phyloP scores from a whole-genome alignment of 1,140 invertebrate species.

The Euura lappo region DNA sequence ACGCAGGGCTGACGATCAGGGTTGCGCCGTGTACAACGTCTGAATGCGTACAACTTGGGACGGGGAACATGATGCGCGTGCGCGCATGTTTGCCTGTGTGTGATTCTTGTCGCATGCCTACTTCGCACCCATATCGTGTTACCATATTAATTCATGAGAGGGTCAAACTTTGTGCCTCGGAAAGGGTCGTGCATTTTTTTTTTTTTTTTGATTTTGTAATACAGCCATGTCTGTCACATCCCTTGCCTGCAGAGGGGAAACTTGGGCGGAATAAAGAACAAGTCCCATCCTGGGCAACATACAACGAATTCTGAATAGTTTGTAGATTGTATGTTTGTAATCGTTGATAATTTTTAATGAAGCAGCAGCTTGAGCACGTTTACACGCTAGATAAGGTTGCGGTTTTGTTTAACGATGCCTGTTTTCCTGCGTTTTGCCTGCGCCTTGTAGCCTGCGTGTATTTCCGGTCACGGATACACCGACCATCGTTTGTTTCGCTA shows the following conservation, averaged over 20 bases:
- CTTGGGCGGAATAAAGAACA: too few species aligned
- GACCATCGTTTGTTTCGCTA: neutral
- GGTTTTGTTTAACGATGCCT: neutral
- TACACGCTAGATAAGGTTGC: neutral
- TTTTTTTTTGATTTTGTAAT: too few species aligned
- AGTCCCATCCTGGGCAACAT: too few species aligned
- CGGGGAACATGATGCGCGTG: constrained; percentile 8
- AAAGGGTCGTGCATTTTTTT: too few species aligned
- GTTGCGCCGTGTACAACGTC: neutral
- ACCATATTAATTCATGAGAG: neutral
- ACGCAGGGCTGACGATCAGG: neutral
- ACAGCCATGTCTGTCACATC: too few species aligned
- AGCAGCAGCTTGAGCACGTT: constrained; percentile 5
- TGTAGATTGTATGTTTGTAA: neutral
- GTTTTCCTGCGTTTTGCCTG: neutral
- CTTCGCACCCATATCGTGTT: constrained; percentile 5
- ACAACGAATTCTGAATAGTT: too few species aligned
- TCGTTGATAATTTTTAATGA: constrained; percentile 1
- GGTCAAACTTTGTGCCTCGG: neutral
- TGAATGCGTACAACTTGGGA: constrained; percentile 9
- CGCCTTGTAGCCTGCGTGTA: neutral
- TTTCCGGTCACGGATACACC: neutral
- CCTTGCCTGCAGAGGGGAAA: too few species aligned
- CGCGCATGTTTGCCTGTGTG: neutral
- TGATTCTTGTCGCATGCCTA: neutral